Evolutionary conservation across 35 echinoderm and acorn worm species (phyloP), one percentile per base, ranked within the genome.

Genomic region (Holothuria glaberrima): DNA sequence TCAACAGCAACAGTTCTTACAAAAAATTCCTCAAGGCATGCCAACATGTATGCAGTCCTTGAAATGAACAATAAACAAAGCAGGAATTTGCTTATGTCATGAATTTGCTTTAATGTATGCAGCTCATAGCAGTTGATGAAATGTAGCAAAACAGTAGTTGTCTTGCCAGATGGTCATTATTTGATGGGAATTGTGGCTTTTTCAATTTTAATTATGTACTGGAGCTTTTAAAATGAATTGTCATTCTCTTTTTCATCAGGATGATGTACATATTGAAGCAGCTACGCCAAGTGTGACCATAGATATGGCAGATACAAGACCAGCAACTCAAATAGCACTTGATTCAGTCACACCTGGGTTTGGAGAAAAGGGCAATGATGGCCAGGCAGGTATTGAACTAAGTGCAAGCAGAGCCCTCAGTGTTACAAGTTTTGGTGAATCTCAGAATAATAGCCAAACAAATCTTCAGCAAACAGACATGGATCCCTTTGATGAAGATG

Each of bases 401-500:
- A 75, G 57, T 14, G 64, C 57, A 29, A 94, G 89, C 38, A 58
- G 89, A 33, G 92, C 92, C 10, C 34, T 97, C 6, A 97, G 95
- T 79, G 90, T 94, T 30, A 64, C 89, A 2, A 97, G 95, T 75
- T 54, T 90, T 62, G 89, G 56, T 71, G 90, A 91, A 75, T 59
- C 86, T 1, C 89, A 94, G 44, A 73, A 71, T 4, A 92, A 82
- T 69, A 27, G 50, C 58, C 35, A 87, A 13, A 83, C 94, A 58
- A 92, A 94, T 31, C 31, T 97, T 0, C 26, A 89, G 38, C 65
- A 30, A 14, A 89, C 94, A 87, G 95, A 94, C 64, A 69, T 61
- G 21, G 95, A 97, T 59, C 95, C 95, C 28, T 97, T 97, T 90
- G 95, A 97, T 91, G 95, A 91, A 60, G 92, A 97, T 80, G 88